Conservation (phyloP, 2,797 vertebrate species). For the Falco rusticolus region DNA sequence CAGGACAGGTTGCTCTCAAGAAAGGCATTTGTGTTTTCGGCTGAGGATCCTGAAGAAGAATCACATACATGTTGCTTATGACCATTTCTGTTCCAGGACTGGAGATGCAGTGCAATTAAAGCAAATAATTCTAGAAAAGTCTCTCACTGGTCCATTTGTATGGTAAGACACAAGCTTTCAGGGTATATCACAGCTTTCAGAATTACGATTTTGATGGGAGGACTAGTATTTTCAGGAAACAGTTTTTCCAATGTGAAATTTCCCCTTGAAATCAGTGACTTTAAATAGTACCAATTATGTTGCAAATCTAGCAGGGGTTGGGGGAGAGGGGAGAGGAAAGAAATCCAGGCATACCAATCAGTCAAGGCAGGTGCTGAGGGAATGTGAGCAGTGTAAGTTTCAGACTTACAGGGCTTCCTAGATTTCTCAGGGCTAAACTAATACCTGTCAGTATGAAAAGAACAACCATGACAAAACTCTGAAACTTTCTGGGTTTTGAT, state of each 20-base stretch:
- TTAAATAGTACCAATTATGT: background rate
- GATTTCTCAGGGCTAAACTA: background rate
- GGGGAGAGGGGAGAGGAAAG: background rate
- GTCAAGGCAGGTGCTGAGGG: background rate
- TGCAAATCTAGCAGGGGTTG: background rate
- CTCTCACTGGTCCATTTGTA: background rate
- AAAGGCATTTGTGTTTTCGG: background rate
- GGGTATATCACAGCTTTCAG: background rate
- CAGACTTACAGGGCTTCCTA: background rate
- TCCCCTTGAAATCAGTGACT: background rate
- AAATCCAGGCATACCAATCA: background rate
- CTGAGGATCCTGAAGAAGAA: background rate
- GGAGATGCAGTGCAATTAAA: background rate
- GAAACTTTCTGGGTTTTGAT: background rate
- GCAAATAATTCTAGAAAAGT: background rate
- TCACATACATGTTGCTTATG: background rate
- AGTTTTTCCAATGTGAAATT: background rate
- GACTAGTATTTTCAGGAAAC: background rate
- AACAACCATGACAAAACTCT: fast-evolving
- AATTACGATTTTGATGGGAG: background rate
- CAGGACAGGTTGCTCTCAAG: background rate
- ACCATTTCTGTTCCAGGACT: background rate
- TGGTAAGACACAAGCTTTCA: background rate
- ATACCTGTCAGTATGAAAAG: background rate
- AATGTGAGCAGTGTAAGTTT: background rate